Evolutionary conservation across 2,113 vertebrate species (phyloP), one percentile per base, ranked within the genome.

Genomic region (Montifringilla adamsi): DNA sequence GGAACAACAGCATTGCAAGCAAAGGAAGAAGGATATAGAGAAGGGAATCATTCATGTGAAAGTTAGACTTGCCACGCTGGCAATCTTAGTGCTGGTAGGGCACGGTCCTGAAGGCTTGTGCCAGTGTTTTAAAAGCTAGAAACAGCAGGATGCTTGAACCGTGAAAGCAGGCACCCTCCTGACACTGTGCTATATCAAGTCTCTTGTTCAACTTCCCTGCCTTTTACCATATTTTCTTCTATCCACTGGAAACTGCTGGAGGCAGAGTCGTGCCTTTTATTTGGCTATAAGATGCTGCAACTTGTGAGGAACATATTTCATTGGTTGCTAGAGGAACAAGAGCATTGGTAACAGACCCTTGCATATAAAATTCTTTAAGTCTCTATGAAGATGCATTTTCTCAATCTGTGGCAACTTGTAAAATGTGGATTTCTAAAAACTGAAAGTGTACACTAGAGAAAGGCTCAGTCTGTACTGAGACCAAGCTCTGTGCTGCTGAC

Each of bases 1-100:
- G 82, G 84, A 91, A 85, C 82, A 88, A 77, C 46, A 72, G 72
- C 21, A 47, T 44, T 95, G 82, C 59, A 73, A 74, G 73, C 39
- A 22, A 62, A 81, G 79, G 64, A 67, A 80, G 50, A 88, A n/a
- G 39, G 68, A 50, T 86, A 90, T 86, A 43, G 50, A 70, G 76
- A 83, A 90, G 58, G 35, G 59, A 93, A 53, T 83, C 18, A 59
- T 58, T 92, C 37, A 55, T 49, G 62, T 0, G 5, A 37, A 47
- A 60, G 55, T 67, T 24, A 41, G 46, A 26, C 44, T 90, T 70
- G 50, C 89, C 43, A 9, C 9, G 12, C 62, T 87, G 46, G 31
- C 28, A 7, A 7, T 7, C 11, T 58, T 73, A n/a, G 43, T 67
- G 81, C 49, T 55, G 35, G 58, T 22, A 63, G 56, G 79, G n/a